Percentiles rank a stretch among this genome's conserved stretches.
Conservation (phyloP, 2,797 vertebrate genomes). For the Enteromius paludinosus region DNA sequence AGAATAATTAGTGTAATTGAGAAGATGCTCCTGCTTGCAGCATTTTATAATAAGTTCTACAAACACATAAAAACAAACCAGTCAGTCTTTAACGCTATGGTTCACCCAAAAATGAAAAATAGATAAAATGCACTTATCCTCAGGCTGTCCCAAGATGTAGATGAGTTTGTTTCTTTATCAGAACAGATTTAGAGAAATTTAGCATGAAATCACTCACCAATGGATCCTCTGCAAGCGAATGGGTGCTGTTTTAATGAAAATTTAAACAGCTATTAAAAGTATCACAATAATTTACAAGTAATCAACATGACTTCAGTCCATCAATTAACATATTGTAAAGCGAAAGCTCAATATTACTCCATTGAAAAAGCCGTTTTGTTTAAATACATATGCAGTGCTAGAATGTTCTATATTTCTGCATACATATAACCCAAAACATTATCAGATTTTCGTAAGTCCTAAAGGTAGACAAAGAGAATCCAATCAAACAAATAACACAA, state of each 20-base stretch:
- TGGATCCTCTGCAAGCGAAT: not conserved
- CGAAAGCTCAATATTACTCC: not conserved
- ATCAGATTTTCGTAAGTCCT: too few species aligned
- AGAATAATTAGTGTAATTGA: conserved; percentile 12
- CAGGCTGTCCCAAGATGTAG: not conserved
- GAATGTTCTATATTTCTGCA: not conserved
- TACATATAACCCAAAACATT: not conserved
- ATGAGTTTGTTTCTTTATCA: not conserved
- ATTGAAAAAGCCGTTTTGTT: not conserved
- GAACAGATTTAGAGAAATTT: not conserved
- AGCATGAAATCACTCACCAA: not conserved
- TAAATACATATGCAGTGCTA: not conserved
- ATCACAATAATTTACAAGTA: not conserved
- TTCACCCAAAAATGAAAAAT: not conserved
- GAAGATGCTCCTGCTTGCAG: conserved; percentile 10
- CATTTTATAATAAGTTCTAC: not conserved
- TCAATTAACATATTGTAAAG: not conserved
- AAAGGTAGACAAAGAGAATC: not conserved
- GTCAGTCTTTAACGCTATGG: not conserved
- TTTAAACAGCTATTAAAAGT: not conserved
- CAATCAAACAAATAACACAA: not conserved
- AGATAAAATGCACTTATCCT: not conserved
- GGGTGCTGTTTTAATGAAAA: not conserved
- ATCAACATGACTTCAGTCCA: not conserved
- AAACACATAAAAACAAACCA: not conserved